Base-by-base conservation (phyloP, 2,888 invertebrate species). In the Sarcophaga variegata region DNA sequence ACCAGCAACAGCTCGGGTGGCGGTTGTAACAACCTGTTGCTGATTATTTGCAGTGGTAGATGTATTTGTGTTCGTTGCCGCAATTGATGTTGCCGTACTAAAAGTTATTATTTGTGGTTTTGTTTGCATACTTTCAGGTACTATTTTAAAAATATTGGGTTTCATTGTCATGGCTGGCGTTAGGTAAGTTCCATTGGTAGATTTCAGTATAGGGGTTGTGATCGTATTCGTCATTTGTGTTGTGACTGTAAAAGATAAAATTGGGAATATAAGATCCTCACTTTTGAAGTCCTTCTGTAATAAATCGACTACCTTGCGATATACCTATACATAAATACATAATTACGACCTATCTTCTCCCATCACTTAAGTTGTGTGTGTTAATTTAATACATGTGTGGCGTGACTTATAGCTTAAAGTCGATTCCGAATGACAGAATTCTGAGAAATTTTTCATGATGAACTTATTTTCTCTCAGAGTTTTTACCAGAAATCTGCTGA, bases 121-220 rank as follows among this genome's bases (percentile, higher is more conserved):
- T 25, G 82, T 85, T 85, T 85, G 83, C 69, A 77, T 85, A 81
- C 60, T 82, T 80, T 87, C 85, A 78, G 87, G 84, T 72, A 87
- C 81, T 66, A 87, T 87, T 84, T 87, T 87, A 60, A 87, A 87
- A 63, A 87, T 84, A 79, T 82, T 87, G 72, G 87, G 84, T 87
- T 87, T 87, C 78, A 75, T 87, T 64, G 87, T 87, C 70, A 71
- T 63, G 20, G 82, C 85, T 4, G 78, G 82, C 27, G 67, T 54
- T 2, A 81, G 25, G 49, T 71, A 69, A 17, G 54, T 25, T 3
- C 84, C 84, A 76, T 78, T 87, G n/a, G 80, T 37, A 0, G 83
- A 25, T 49, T 64, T 81, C 3, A 83, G 63, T 12, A 80, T 25
- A 4, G 87, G 85, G 3, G 71, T 75, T 47, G 81, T 60, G 5